phyloP scores from a whole-genome alignment of 2,888 invertebrate genomes.

The Drosophila maculinotata region DNA sequence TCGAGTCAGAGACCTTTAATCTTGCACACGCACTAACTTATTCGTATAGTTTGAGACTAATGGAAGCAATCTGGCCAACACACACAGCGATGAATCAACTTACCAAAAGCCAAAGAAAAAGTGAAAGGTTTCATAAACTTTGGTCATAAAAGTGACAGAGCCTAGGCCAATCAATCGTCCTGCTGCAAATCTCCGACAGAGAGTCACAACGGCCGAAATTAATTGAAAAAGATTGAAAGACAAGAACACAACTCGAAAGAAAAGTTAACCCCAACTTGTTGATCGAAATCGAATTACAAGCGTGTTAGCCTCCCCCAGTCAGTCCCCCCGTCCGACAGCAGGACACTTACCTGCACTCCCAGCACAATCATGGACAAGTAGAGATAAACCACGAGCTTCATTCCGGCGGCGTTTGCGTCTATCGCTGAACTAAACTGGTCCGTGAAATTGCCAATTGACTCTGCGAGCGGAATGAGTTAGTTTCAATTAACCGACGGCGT shows the following conservation, averaged over 20 bases:
- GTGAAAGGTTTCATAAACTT: constrained; percentile 61
- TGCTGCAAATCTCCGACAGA: constrained; percentile 12
- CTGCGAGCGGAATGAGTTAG: constrained; percentile 2
- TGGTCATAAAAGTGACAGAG: constrained; percentile 57
- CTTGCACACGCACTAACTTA: constrained; percentile 33
- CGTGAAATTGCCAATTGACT: constrained; percentile 54
- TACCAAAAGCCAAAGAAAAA: constrained; percentile 8
- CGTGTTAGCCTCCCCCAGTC: background rate
- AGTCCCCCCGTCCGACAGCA: too few relatives aligned
- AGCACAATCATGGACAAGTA: constrained; percentile 83
- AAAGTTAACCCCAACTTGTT: constrained; percentile 69
- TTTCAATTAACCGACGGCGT: constrained; percentile 63
- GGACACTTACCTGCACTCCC: constrained; percentile 80
- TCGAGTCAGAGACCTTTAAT: constrained; percentile 46
- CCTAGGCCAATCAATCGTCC: constrained; percentile 63
- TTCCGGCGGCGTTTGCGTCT: constrained; percentile 53
- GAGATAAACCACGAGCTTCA: constrained; percentile 83
- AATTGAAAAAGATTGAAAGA: constrained; percentile 53
- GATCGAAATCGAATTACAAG: constrained; percentile 71
- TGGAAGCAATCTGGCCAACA: constrained; percentile 65
- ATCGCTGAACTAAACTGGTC: constrained; percentile 19
- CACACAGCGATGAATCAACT: constrained; percentile 7
- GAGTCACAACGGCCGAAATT: constrained; percentile 42
- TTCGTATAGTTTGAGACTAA: constrained; percentile 61
- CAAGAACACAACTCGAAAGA: too few relatives aligned